Evolutionary conservation across 2,113 vertebrate species (phyloP).

Genomic region (Gavia stellata): DNA sequence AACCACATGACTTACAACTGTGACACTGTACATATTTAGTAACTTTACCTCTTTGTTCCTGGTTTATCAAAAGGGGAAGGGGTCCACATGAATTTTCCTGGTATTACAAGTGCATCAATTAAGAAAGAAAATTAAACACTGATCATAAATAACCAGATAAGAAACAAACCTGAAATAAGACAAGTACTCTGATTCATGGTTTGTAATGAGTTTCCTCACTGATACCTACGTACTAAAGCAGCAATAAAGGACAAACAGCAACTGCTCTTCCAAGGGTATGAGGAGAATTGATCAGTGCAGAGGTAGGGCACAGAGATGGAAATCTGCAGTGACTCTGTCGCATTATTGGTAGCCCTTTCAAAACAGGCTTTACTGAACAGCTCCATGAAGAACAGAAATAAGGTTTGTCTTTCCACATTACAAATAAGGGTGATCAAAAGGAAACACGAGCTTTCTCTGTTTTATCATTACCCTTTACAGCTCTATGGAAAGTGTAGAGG

Average conservation of each 20-base stretch:
- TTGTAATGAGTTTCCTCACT: neutral
- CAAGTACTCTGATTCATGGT: neutral
- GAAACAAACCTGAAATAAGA: conserved; percentile 33
- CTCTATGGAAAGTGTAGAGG: neutral
- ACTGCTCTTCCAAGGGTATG: neutral
- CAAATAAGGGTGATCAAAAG: neutral
- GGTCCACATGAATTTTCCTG: neutral
- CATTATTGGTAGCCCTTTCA: neutral
- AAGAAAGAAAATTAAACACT: conserved; percentile 40
- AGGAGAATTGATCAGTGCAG: neutral
- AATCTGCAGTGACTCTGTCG: neutral
- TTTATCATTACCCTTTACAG: neutral
- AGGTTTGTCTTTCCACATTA: neutral
- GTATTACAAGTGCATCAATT: conserved; percentile 33
- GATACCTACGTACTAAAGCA: neutral
- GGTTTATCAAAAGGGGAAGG: conserved; percentile 16
- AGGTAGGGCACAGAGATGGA: neutral
- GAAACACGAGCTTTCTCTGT: neutral
- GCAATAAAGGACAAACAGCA: neutral
- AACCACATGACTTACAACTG: conserved; percentile 55
- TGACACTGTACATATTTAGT: conserved; percentile 40
- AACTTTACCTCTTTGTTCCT: conserved; percentile 48
- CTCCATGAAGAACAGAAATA: neutral
- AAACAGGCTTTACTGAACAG: neutral
- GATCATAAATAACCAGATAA: conserved; percentile 51